These are phyloP conservation scores for Hemicentrotus pulcherrimus DNA, from an alignment of 35 echinoderm and acorn worm genomes.

Conservation along the genomic window DNA sequence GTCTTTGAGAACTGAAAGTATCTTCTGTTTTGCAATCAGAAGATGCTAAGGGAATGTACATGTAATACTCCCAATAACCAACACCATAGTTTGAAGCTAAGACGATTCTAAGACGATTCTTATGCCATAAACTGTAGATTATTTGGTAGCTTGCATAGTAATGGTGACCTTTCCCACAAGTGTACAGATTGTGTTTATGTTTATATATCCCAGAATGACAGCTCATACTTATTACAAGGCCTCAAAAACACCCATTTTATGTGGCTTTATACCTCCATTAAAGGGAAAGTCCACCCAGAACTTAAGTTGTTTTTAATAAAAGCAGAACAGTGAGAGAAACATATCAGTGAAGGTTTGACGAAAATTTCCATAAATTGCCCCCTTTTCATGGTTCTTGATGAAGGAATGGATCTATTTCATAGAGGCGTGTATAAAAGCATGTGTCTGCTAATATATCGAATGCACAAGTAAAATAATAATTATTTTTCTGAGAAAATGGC, in stretches of 20 bases:
- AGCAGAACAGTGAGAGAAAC: no score
- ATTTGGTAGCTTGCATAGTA: background rate
- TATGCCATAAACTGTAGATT: background rate
- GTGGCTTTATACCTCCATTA: background rate
- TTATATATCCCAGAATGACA: background rate
- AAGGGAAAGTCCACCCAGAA: background rate
- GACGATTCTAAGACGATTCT: background rate
- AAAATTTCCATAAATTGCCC: no score
- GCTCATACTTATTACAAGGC: background rate
- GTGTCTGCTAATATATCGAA: no score
- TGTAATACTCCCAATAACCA: background rate
- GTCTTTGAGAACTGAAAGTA: background rate
- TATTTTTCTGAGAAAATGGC: no score
- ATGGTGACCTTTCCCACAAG: background rate
- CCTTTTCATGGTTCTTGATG: no score
- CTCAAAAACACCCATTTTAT: background rate
- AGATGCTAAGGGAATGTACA: background rate
- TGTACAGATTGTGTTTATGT: background rate
- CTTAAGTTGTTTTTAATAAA: no score
- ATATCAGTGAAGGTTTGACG: no score
- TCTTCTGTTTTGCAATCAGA: background rate
- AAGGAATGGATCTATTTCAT: no score
- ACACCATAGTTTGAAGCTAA: background rate
- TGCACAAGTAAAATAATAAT: no score
- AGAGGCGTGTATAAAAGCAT: no score